Base-by-base conservation (phyloP, 2,797 vertebrate species). In the Gadopsis bispinosus region DNA sequence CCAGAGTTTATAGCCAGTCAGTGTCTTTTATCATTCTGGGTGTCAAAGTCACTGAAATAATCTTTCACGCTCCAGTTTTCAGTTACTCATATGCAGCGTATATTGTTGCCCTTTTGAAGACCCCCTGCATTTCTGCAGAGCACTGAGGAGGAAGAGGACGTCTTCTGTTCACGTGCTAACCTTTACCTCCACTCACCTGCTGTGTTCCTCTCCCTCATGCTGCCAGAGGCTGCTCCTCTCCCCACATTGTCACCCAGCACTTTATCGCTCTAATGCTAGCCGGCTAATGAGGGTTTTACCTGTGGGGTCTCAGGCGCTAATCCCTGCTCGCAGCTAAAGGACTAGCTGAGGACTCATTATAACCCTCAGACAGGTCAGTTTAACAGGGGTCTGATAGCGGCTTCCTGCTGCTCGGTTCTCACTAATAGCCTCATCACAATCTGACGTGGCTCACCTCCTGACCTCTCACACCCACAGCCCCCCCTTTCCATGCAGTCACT, bases 231-330 rank as follows among this genome's bases (percentile, higher is more conserved):
- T 4, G 33, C 65, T 26, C 41, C 41, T 58, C 64, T 43, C 9
- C 10, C 20, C 41, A 39, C 54, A 17, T 3, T 68, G 51, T 45
- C 35, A 16, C 48, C 37, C 45, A n/a, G 61, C 58, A 19, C 64
- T 51, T 82, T 81, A 79, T 83, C 53, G 3, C 66, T 48, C 26
- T 51, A 43, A 69, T 56, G 43, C 53, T 61, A 29, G 68, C 39
- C 35, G 66, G 48, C 48, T 81, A 87, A 84, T 84, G 76, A 82
- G 51, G 75, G 56, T 70, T 80, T 72, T 83, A 86, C 79, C 79
- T 80, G 64, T 37, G 54, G 77, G 77, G 53, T 85, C 74, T 69
- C 59, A 68, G 70, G 82, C 78, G 74, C 59, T 87, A 83, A 87
- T 88, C 87, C 67, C 61, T 64, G 59, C 75, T 80, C 58, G 39